A percentile compares a stretch with the other conserved stretches of the same genome.
phyloP scores from a whole-genome alignment of 2,888 invertebrate species.

The Idaea aversata region DNA sequence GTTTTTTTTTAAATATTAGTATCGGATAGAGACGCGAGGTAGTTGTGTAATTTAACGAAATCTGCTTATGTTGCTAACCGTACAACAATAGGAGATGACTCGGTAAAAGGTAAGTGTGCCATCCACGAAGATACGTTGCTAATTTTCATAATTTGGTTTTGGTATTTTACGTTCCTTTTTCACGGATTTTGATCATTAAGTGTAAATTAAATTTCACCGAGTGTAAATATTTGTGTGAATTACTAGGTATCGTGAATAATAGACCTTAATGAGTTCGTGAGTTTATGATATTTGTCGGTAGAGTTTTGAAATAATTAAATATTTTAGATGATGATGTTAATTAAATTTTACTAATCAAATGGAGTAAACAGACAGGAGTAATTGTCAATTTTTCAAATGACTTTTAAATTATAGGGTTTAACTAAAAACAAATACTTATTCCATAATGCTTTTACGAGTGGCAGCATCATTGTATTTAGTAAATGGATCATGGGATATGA shows the following conservation, averaged over 20 bases:
- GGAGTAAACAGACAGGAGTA: no score
- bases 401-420: no score
- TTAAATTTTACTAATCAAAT: no score
- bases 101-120: slow-evolving; percentile 17
- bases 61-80: slow-evolving; percentile 13
- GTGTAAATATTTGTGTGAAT: background rate
- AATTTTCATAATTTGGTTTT: slow-evolving; percentile 23
- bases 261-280: slow-evolving; percentile 8
- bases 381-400: no score
- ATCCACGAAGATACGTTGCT: slow-evolving; percentile 5
- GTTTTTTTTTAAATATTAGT: no score
- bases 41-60: background rate
- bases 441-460: no score
- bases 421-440: no score
- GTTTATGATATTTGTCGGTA: slow-evolving; percentile 3
- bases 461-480: no score
- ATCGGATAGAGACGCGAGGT: no score
- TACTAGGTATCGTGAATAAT: slow-evolving; percentile 11
- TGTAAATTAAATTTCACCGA: background rate
- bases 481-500: no score
- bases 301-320: no score
- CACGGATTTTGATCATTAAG: background rate
- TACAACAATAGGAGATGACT: slow-evolving; percentile 7
- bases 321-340: no score
- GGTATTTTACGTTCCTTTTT: slow-evolving; percentile 16